Percentiles rank a stretch among this genome's conserved stretches.
Conservation (phyloP, 2,888 invertebrate genomes). For the Lingula anatina region DNA sequence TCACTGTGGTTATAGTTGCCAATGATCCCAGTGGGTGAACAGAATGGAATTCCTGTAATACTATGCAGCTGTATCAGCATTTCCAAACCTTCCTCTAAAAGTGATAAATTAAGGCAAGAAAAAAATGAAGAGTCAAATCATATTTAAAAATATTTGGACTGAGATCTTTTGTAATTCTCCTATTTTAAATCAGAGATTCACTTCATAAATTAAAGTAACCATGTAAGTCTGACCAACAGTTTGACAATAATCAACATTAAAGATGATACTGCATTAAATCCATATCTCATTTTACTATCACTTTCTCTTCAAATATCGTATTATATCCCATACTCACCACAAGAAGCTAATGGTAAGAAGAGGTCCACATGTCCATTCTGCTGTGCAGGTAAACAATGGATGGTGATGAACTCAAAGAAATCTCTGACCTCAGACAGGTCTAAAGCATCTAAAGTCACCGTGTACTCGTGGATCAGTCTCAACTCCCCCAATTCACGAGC, state of each 20-base stretch:
- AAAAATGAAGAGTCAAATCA: background rate
- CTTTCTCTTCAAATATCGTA: too few relatives aligned
- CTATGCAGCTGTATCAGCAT: constrained; percentile 36
- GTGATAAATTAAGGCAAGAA: background rate
- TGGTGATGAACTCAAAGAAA: constrained; percentile 38
- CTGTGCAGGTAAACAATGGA: constrained; percentile 28
- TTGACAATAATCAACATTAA: too few relatives aligned
- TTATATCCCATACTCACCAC: constrained; percentile 32
- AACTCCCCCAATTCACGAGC: constrained; percentile 36
- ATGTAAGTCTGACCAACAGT: too few relatives aligned
- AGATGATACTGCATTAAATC: too few relatives aligned
- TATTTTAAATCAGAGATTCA: background rate
- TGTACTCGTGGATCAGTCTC: constrained; percentile 33
- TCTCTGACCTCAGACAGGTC: constrained; percentile 29
- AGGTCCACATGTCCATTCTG: constrained; percentile 45
- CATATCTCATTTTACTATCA: too few relatives aligned
- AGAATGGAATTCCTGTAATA: constrained; percentile 37
- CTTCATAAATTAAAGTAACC: too few relatives aligned
- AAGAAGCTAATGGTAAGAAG: constrained; percentile 42
- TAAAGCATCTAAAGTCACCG: constrained; percentile 31
- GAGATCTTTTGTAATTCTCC: too few relatives aligned
- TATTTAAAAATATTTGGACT: background rate
- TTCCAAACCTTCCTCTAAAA: constrained; percentile 40
- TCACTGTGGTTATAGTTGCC: constrained; percentile 44
- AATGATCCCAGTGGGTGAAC: constrained; percentile 43